A percentile compares a stretch with the other conserved stretches of the same genome.
phyloP scores from a whole-genome alignment of 2,797 vertebrate species.

The Meriones psammophilus region DNA sequence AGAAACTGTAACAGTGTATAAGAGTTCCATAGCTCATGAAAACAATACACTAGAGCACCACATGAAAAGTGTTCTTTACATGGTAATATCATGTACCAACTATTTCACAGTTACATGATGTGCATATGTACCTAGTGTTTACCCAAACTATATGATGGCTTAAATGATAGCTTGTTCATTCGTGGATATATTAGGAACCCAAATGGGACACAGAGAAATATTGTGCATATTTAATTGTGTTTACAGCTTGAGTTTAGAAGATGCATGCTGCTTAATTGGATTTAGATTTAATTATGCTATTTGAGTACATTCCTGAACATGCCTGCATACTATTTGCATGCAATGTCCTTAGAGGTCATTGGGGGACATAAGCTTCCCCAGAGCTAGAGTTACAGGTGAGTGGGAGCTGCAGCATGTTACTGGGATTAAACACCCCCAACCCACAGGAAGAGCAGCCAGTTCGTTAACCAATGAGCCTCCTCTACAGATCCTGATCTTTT shows the following conservation, averaged over 20 bases:
- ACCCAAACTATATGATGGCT: not conserved
- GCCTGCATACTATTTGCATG: not conserved
- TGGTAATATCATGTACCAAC: not conserved
- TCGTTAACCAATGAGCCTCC: not conserved
- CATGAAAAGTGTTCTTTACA: not conserved
- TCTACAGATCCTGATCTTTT: not conserved
- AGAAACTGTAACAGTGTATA: not conserved
- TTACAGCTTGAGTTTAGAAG: not conserved
- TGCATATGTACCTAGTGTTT: not conserved
- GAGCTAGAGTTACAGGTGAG: not conserved
- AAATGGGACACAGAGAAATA: not conserved
- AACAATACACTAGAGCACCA: not conserved
- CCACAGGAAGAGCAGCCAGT: not conserved
- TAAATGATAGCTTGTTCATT: not conserved
- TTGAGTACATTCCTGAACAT: too few relatives aligned
- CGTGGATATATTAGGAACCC: not conserved
- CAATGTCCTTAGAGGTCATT: not conserved
- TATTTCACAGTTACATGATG: not conserved
- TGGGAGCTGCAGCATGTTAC: too few relatives aligned
- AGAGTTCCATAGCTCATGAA: not conserved
- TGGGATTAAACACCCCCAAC: not conserved
- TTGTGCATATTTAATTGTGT: not conserved
- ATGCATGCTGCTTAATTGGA: too few relatives aligned
- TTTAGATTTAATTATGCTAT: not conserved
- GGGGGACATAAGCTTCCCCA: too few relatives aligned